Base-by-base conservation (phyloP, 2,797 vertebrate genomes). In the Anguilla obscura region DNA sequence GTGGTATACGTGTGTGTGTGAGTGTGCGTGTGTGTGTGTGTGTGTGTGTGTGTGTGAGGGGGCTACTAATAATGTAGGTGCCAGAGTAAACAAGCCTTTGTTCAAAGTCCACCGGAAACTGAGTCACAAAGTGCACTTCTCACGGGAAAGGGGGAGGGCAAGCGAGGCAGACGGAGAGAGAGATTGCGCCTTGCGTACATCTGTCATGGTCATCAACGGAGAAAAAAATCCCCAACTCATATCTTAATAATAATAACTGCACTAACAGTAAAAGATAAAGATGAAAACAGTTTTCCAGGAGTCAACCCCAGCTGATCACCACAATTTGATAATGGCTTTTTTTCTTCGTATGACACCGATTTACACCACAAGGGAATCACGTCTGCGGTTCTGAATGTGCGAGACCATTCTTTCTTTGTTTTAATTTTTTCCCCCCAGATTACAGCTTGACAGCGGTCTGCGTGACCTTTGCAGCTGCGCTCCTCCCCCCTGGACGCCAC, bases 311-410 rank as follows among this genome's bases (percentile, higher is more conserved):
- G 60, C 30, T 36, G 52, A 63, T 7, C n/a, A 63, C 27, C 16
- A 2, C 79, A 84, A 54, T 84, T 87, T 84, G 48, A 5, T 84
- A 74, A 87, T 54, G 58, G 45, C 9, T 16, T 84, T 88, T 79
- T 33, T 74, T 33, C 33, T 33, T 10, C 10, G n/a, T 27, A 18
- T 85, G 87, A 80, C 79, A 87, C 80, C 50, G 83, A 79, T 45
- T 79, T 18, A 9, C 30, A 21, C 24, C 30, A 30, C 36, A 24
- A 30, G 50, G 36, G 52, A 88, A 45, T 79, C 8, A 0, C 14
- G 30, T 14, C 18, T 21, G 3, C 1, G 36, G 14, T 45, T 9
- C n/a, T 24, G 24, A 6, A 56, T n/a, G 33, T 69, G 60, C 10
- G 60, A 21, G 24, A 21, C 56, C 60, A 18, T 85, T 60, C 36